These are phyloP conservation scores for Puffinus mauretanicus DNA, from an alignment of 2,113 vertebrate genomes.

Conservation along the genomic window DNA sequence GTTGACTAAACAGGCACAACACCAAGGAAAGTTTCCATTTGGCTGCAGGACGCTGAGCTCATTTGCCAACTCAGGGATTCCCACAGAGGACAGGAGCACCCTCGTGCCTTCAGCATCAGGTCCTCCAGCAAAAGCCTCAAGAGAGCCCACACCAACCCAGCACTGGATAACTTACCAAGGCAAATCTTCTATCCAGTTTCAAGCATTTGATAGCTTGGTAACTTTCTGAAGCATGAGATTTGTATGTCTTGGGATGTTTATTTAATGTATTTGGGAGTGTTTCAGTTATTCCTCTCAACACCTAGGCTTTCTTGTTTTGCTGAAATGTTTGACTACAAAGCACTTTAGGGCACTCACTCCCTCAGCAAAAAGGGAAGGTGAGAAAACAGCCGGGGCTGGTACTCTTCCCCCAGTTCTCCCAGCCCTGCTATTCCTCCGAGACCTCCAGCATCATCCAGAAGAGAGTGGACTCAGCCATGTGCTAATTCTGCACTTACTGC, in stretches of 20 bases:
- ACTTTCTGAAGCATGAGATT: not conserved
- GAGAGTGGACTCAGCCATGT: constrained; percentile 3
- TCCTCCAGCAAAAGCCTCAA: not conserved
- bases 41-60: not conserved
- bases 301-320: not conserved
- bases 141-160: not conserved
- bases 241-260: not conserved
- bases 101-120: not conserved
- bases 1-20: not conserved
- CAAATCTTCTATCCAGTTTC: not conserved
- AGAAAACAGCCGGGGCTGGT: not conserved
- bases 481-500: constrained; percentile 26
- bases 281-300: not conserved
- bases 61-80: not conserved
- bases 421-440: not conserved
- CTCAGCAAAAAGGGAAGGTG: not conserved
- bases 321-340: not conserved
- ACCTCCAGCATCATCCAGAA: not conserved
- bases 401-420: not conserved
- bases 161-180: not conserved
- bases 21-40: accelerated
- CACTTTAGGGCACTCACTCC: not conserved
- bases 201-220: not conserved
- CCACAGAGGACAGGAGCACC: not conserved
- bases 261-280: not conserved